Evolutionary conservation across 2,113 vertebrate genomes (phyloP), one percentile per base, ranked within the genome.

Genomic region (Grammomys dolichurus): DNA sequence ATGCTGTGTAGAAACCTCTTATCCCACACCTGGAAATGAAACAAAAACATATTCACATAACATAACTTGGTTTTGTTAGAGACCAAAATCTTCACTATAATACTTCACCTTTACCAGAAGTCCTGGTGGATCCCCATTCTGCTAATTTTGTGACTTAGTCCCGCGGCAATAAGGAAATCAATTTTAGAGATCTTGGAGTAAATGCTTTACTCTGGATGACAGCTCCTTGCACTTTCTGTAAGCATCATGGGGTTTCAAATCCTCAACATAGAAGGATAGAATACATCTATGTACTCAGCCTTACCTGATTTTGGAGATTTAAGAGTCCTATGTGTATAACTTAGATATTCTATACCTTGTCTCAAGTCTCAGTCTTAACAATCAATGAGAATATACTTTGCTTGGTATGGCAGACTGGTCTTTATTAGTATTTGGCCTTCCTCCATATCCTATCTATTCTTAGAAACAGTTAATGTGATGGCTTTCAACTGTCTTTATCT

Each of bases 191-290:
- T 31, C 4, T 26, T 65, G 9, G 24, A n/a, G 36, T 7, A 70
- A 36, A 72, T 11, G 1, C 0, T 31, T 28, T 28, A 20, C 3
- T 7, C 0, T 2, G 51, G 4, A n/a, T 43, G 40, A 90, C 20
- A 72, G 0, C 0, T 28, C n/a, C 17, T 46, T 73, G 1, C 3
- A 11, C 54, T 46, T 96, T 80, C 12, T 10, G 0, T 0, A n/a
- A 56, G 6, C 60, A n/a, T 19, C 19, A 20, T 20, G 1, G 7
- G 19, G 20, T 28, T 73, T 11, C 1, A 36, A 26, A 31, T 0
- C 3, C 10, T 87, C 43, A 73, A 56, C 16, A 48, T 14, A 7
- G 11, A 46, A 40, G 31, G 56, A 5, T 60, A 1, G 1, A 24
- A 1, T 11, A 58, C 40, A 78, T 90, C 63, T 72, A 31, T 14